Evolutionary conservation across 2,888 invertebrate species (phyloP).

Genomic region (Ophion slaviceki): DNA sequence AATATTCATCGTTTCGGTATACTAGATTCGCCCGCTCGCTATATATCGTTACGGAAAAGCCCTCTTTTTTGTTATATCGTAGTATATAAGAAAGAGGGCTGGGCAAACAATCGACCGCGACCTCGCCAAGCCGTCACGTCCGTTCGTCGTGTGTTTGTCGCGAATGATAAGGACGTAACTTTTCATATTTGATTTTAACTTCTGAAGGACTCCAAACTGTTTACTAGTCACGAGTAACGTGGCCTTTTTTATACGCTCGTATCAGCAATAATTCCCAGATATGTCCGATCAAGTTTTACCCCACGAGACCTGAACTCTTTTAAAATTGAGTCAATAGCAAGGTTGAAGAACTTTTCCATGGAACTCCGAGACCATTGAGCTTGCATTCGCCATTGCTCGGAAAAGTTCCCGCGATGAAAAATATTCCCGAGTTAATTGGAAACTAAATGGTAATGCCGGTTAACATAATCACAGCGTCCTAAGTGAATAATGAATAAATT

Average conservation of each 20-base stretch:
- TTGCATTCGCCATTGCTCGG: not conserved
- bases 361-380: not conserved
- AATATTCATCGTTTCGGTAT: slow-evolving; percentile 53
- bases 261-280: not conserved
- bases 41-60: slow-evolving; percentile 10
- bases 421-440: not conserved
- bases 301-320: not conserved
- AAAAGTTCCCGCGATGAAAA: slow-evolving; percentile 8
- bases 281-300: not conserved
- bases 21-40: not conserved
- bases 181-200: not conserved
- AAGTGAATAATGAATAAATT: too few species aligned
- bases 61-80: slow-evolving; percentile 13
- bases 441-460: not conserved
- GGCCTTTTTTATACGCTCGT: not conserved
- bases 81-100: slow-evolving; percentile 9
- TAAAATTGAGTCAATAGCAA: not conserved
- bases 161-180: slow-evolving; percentile 1
- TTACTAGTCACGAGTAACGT: not conserved
- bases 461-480: too few species aligned
- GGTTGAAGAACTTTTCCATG: too few species aligned
- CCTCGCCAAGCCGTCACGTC: slow-evolving; percentile 12
- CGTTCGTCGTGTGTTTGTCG: not conserved
- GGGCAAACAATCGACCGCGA: slow-evolving; percentile 45
- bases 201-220: slow-evolving; percentile 2